A percentile compares a stretch with the other conserved stretches of the same genome.
Conservation (phyloP, 2,888 invertebrate species). For the Keiferia lycopersicella region DNA sequence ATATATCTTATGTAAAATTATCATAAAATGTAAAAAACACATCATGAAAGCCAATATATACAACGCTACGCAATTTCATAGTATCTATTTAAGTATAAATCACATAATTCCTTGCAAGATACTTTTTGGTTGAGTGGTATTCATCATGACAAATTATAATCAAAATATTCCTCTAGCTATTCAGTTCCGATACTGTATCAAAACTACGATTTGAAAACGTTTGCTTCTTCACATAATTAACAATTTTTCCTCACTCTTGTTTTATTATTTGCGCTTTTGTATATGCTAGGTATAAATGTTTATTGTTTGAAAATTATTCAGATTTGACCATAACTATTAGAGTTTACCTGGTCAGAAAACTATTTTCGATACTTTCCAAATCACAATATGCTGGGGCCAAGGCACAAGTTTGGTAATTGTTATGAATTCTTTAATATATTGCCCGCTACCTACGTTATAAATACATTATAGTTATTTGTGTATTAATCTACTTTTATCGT, state of each 20-base stretch:
- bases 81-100: constrained; percentile 37
- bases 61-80: constrained; percentile 41
- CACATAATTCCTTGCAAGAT: constrained; percentile 38
- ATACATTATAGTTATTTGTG: constrained; percentile 21
- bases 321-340: not conserved
- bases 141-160: constrained; percentile 16
- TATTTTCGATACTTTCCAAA: constrained; percentile 50
- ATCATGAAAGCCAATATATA: constrained; percentile 45
- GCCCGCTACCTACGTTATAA: constrained; percentile 51
- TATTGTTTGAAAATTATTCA: not conserved
- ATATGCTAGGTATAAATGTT: constrained; percentile 21
- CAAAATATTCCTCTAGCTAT: constrained; percentile 8
- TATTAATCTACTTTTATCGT: constrained; percentile 35
- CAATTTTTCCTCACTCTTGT: not conserved
- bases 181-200: constrained; percentile 23
- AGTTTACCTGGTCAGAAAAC: constrained; percentile 24
- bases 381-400: constrained; percentile 74
- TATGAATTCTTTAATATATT: constrained; percentile 48
- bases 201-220: not conserved
- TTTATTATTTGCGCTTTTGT: not conserved
- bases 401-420: constrained; percentile 73
- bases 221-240: not conserved
- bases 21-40: constrained; percentile 39
- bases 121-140: constrained; percentile 31
- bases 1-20: constrained; percentile 44